phyloP scores from a whole-genome alignment of 2,888 invertebrate genomes.

The Ormyrus nitidulus region DNA sequence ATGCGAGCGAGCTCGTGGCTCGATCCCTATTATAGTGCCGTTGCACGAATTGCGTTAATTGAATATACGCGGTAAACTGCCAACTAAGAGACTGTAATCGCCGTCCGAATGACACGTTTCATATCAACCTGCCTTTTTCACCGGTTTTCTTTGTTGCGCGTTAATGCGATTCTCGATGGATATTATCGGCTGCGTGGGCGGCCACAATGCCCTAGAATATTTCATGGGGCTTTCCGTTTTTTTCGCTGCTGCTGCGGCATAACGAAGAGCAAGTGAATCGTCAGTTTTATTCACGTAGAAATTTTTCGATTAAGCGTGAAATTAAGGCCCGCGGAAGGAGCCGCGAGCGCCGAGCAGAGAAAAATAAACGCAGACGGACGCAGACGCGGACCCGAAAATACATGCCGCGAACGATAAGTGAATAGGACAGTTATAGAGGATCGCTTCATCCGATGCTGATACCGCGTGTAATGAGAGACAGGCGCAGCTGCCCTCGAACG shows the following conservation, averaged over 20 bases:
- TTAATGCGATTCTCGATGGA: too few species aligned
- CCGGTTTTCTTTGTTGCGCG: too few species aligned
- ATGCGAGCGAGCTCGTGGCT: constrained; percentile 52
- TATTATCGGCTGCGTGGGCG: too few species aligned
- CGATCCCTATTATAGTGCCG: constrained; percentile 5
- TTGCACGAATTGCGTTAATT: constrained; percentile 65
- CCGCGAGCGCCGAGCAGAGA: constrained; percentile 15
- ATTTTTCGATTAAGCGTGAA: too few species aligned
- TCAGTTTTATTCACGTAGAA: too few species aligned
- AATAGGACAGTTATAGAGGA: constrained; percentile 49
- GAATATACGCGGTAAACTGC: constrained; percentile 58
- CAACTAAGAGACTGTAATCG: constrained; percentile 43
- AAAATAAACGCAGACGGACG: constrained; percentile 46
- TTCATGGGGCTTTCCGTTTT: too few species aligned
- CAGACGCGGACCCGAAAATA: constrained; percentile 1
- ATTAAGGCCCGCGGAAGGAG: neutral
- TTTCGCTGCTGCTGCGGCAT: too few species aligned
- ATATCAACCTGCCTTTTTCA: neutral
- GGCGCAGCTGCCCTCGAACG: constrained; percentile 50
- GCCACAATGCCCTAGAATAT: too few species aligned
- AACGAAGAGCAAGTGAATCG: too few species aligned
- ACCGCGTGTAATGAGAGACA: constrained; percentile 54
- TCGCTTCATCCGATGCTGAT: constrained; percentile 52
- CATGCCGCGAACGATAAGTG: constrained; percentile 44
- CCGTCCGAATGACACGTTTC: constrained; percentile 15